phyloP scores from a whole-genome alignment of 2,113 vertebrate genomes.

The Entomyzon cyanotis region DNA sequence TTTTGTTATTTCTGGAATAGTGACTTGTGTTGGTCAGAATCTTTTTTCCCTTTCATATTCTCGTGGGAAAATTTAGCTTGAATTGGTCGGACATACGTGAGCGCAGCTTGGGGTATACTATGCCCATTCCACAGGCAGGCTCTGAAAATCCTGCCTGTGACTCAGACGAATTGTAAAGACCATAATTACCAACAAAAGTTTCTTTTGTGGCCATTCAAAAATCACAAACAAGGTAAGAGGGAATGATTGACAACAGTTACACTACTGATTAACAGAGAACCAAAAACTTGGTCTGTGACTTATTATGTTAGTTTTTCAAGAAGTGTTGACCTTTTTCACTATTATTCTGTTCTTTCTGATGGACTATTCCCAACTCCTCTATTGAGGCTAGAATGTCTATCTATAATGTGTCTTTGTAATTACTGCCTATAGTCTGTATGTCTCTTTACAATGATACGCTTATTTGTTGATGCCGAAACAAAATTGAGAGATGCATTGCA shows the following conservation, averaged over 20 bases:
- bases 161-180: slow-evolving; percentile 25
- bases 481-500: slow-evolving; percentile 35
- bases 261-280: slow-evolving; percentile 35
- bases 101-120: slow-evolving; percentile 28
- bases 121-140: slow-evolving; percentile 13
- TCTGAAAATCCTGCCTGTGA: slow-evolving; percentile 47
- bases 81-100: slow-evolving; percentile 26
- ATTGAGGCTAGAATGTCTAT: slow-evolving; percentile 22
- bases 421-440: background rate
- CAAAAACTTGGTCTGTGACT: slow-evolving; percentile 39
- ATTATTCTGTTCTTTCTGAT: slow-evolving; percentile 31
- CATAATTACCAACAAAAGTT: slow-evolving; percentile 38
- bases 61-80: slow-evolving; percentile 57
- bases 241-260: slow-evolving; percentile 48
- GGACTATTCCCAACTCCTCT: slow-evolving; percentile 7
- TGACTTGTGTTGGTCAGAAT: slow-evolving; percentile 37
- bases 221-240: slow-evolving; percentile 29
- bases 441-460: slow-evolving; percentile 18
- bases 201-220: slow-evolving; percentile 57
- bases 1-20: slow-evolving; percentile 42
- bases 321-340: slow-evolving; percentile 34
- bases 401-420: slow-evolving; percentile 48
- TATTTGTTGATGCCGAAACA: slow-evolving; percentile 33
- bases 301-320: slow-evolving; percentile 48
- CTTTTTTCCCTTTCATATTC: slow-evolving; percentile 44